Evolutionary conservation across 2,113 vertebrate genomes (phyloP).

Genomic region (Gobius niger): DNA sequence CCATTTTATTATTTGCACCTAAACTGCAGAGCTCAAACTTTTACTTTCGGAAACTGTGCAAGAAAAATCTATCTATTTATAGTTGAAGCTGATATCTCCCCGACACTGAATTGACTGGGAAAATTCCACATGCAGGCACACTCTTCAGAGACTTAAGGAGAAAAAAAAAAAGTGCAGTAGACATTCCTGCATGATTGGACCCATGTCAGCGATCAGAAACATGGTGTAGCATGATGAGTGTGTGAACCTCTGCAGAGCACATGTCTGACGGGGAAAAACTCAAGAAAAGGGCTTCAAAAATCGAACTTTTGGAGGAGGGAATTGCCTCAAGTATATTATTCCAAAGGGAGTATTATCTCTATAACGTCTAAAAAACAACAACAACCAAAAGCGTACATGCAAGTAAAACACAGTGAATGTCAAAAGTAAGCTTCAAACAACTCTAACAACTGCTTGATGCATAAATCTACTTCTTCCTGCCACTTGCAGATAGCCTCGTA

Average conservation of each 20-base stretch:
- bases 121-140: constrained; percentile 54
- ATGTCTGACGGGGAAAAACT: not conserved
- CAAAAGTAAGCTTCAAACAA: too few relatives aligned
- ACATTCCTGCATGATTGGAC: constrained; percentile 53
- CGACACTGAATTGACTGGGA: constrained; percentile 47
- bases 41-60: not conserved
- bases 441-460: too few relatives aligned
- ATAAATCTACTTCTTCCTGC: too few relatives aligned
- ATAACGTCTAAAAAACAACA: too few relatives aligned
- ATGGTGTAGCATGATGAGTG: constrained; percentile 14
- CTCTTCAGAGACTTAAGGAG: constrained; percentile 1
- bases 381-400: too few relatives aligned
- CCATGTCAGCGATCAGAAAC: constrained; percentile 24
- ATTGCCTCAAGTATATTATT: not conserved
- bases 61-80: constrained; percentile 23
- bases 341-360: too few relatives aligned
- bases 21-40: not conserved
- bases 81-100: constrained; percentile 29
- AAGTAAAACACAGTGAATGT: too few relatives aligned
- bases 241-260: constrained; percentile 22
- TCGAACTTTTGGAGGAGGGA: not conserved
- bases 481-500: too few relatives aligned
- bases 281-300: not conserved
- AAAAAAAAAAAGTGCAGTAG: constrained; percentile 35
- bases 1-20: not conserved